Evolutionary conservation across 2,888 invertebrate genomes (phyloP), one percentile per base, ranked within the genome.

Genomic region (Acanthosepion esculentum): DNA sequence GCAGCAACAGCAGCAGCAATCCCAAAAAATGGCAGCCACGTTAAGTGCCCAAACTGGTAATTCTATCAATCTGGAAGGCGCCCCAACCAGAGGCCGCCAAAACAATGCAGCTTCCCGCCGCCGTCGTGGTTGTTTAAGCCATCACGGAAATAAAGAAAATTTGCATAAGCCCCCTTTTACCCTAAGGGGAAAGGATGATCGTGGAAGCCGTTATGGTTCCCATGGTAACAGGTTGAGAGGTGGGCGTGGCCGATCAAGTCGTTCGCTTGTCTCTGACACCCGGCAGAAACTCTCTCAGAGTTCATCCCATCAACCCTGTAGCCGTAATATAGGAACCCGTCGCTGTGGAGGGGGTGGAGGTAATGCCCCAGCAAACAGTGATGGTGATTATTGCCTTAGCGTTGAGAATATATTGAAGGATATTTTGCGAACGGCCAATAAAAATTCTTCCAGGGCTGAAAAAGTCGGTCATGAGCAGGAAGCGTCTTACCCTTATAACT

Each of bases 131-230:
- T n/a, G n/a, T 18, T 33, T 78, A 4, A 78, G 78, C 78, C 93
- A 93, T 20, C 50, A 50, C 20, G 93, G 93, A 26, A 93, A 93
- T 41, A 93, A 93, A 53, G 93, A 93, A 15, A 93, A 93, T 50
- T 29, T 93, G 50, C 93, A 78, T 12, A 78, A 78, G 78, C n/a
- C 78, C 33, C 78, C n/a, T n/a, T 78, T 78, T 15, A n/a, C n/a
- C n/a, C n/a, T 78, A 5, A n/a, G 78, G n/a, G 78, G 78, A 0
- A 78, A 78, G 78, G 78, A 78, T 15, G 78, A 78, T 78, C 78
- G n/a, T n/a, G 78, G 78, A 33, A 78, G 78, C 78, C n/a, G n/a
- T 15, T n/a, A 78, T n/a, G 15, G n/a, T n/a, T 78, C 78, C 18
- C 78, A 78, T 12, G 15, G 15, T 78, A 78, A 78, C 78, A n/a